These are phyloP conservation scores for Ptychoptera contaminata DNA, from an alignment of 2,888 invertebrate genomes.

Conservation along the genomic window DNA sequence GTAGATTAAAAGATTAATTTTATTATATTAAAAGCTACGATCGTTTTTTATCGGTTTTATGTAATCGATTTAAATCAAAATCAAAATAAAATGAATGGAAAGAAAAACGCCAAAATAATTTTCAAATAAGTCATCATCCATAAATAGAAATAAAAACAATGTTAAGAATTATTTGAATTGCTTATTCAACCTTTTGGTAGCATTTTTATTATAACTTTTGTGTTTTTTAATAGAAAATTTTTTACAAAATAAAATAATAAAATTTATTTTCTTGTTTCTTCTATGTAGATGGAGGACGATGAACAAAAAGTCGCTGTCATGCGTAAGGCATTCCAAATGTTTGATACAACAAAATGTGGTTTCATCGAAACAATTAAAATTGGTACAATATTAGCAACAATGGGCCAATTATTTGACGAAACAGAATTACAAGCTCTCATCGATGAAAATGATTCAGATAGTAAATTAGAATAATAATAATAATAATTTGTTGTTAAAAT, in stretches of 20 bases:
- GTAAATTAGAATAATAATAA: slow-evolving; percentile 21
- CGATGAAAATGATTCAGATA: slow-evolving; percentile 81
- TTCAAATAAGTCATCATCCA: no score
- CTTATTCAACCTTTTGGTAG: not conserved
- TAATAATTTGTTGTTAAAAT: not conserved
- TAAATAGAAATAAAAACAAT: no score
- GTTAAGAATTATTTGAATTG: not conserved
- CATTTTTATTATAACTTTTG: not conserved
- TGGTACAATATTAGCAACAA: slow-evolving; percentile 82
- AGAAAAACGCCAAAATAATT: no score
- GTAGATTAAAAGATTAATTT: no score
- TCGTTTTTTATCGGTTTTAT: no score
- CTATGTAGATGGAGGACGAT: slow-evolving; percentile 36
- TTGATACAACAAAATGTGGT: slow-evolving; percentile 83
- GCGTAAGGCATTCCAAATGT: slow-evolving; percentile 94
- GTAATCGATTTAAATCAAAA: no score
- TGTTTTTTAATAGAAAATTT: not conserved
- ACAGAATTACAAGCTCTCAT: slow-evolving; percentile 78
- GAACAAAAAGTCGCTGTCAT: slow-evolving; percentile 77
- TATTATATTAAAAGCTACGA: no score
- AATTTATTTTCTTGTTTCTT: not conserved
- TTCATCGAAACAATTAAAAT: slow-evolving; percentile 84
- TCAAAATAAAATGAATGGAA: no score
- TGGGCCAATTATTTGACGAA: slow-evolving; percentile 90
- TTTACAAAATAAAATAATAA: not conserved